Conservation (phyloP, 2,797 vertebrate species). For the Xerus rutilus region DNA sequence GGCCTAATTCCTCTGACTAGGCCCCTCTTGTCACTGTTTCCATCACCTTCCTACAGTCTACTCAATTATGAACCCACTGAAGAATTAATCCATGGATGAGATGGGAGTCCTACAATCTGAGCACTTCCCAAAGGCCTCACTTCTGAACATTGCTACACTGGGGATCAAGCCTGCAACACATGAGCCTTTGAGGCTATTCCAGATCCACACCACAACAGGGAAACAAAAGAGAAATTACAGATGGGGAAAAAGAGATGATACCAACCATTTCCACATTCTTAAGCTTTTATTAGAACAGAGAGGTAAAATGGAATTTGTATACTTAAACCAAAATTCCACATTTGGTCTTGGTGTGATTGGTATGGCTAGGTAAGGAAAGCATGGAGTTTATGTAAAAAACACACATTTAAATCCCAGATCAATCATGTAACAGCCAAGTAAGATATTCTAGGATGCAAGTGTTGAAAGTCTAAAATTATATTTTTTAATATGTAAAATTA, state of each 20-base stretch:
- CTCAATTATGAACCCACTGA: not conserved
- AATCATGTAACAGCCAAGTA: not conserved
- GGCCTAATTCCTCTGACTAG: too few species aligned
- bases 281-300: not conserved
- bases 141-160: not conserved
- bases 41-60: not conserved
- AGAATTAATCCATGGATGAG: not conserved
- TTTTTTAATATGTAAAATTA: conserved; percentile 13
- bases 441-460: not conserved
- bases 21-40: not conserved
- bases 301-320: not conserved
- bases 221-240: not conserved
- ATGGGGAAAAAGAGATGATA: not conserved
- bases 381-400: not conserved
- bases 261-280: not conserved
- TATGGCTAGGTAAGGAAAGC: not conserved
- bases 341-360: not conserved
- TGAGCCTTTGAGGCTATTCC: not conserved
- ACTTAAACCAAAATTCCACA: not conserved
- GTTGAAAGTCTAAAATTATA: not conserved
- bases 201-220: not conserved
- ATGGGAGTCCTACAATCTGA: not conserved
- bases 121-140: not conserved
- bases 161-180: not conserved
- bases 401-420: not conserved